Percentiles rank a stretch among this genome's conserved stretches.
phyloP scores from a whole-genome alignment of 2,888 invertebrate species.

The Agriotes lineatus region DNA sequence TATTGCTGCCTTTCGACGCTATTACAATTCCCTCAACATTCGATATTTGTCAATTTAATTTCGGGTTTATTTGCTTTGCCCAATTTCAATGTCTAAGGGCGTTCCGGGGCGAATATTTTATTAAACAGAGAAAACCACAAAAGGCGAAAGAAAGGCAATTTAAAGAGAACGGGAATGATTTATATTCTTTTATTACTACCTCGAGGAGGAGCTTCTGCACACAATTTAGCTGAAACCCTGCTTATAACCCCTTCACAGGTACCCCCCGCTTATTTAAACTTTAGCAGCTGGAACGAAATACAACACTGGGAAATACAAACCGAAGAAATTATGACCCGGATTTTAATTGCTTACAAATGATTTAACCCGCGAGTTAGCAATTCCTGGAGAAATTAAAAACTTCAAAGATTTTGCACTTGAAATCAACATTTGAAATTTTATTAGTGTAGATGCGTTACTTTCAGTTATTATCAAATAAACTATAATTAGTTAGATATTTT shows the following conservation, averaged over 20 bases:
- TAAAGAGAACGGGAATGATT: constrained; percentile 5
- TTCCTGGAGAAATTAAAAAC: no score
- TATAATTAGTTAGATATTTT: no score
- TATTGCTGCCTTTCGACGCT: constrained; percentile 14
- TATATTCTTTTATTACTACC: constrained; percentile 13
- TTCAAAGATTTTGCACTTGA: no score
- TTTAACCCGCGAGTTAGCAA: no score
- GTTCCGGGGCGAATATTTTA: constrained; percentile 3
- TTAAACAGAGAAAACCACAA: constrained; percentile 17
- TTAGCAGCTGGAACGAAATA: no score
- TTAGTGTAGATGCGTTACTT: no score
- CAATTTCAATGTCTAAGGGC: constrained; percentile 16
- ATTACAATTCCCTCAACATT: constrained; percentile 22
- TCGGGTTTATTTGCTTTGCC: constrained; percentile 18
- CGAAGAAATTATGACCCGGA: no score
- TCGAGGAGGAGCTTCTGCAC: constrained; percentile 15
- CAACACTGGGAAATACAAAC: no score
- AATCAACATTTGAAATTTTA: no score
- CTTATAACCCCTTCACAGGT: constrained; percentile 4
- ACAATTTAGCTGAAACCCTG: constrained; percentile 10
- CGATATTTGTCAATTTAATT: constrained; percentile 26
- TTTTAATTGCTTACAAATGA: no score
- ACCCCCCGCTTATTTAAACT: neutral
- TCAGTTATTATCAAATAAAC: no score
- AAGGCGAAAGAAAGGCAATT: constrained; percentile 8